Evolutionary conservation across 1,140 invertebrate genomes (phyloP), one percentile per base, ranked within the genome.

Genomic region (Berghia stephanieae): DNA sequence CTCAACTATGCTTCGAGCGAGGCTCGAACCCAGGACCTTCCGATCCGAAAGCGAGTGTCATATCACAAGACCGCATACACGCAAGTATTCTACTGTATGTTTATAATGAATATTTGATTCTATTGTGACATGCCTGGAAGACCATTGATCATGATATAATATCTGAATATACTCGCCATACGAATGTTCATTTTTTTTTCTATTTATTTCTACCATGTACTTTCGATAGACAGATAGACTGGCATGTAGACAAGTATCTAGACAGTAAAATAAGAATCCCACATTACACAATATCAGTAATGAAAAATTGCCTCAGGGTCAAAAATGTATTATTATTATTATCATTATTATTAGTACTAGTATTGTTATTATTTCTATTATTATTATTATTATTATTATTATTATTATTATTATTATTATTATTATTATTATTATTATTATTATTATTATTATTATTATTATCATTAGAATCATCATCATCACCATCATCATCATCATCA

Each of bases 281-380:
- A 92, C 88, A 85, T 94, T 93, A 21, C 94, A 87, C 36, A 94
- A 83, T 79, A 94, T 91, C 40, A 92, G 92, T 67, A 92, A 86
- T 79, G 91, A 80, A 84, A 91, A 90, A 21, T 92, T 83, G 68
- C 91, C 87, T 85, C 94, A 94, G 0, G 93, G 92, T 16, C 89
- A 85, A 46, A 88, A 84, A 16, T 93, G 78, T 24, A 91, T 90
- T 1, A 94, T 91, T 5, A 91, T 87, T 1, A 93, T 93, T 6
- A 91, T 91, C 31, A 94, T 92, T 3, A 94, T 86, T 1, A 92
- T 90, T 5, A 93, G 93, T 3, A 94, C 92, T 86, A 94, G 6
- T 42, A 4, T 70, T n/a, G 55, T 60, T 31, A 60, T 4, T 21
- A 21, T 60, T 21, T 27, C 55, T 60, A 21, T 60, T 21, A 60